Evolutionary conservation across 2,113 vertebrate species (phyloP).

Genomic region (Apistogramma diplotaenia): DNA sequence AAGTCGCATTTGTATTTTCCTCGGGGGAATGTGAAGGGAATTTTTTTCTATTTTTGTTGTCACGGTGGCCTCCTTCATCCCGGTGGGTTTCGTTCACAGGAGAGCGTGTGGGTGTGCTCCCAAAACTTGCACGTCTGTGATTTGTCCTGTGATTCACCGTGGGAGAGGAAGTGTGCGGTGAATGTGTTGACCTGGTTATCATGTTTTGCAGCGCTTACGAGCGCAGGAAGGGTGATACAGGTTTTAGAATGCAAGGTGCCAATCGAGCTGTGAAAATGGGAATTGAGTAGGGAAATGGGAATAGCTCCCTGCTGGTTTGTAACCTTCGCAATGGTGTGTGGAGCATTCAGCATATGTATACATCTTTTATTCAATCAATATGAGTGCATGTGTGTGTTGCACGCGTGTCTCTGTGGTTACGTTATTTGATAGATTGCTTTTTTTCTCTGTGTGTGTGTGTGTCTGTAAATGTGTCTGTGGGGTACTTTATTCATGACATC

Average conservation of each 20-base stretch:
- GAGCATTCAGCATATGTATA: constrained; percentile 50
- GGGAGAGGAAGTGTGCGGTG: constrained; percentile 11
- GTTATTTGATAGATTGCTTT: constrained; percentile 29
- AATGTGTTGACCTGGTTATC: constrained; percentile 65
- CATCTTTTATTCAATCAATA: constrained; percentile 61
- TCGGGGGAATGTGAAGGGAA: background rate
- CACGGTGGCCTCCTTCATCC: background rate
- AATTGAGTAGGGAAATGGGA: constrained; percentile 79
- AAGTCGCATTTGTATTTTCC: background rate
- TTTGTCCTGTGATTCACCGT: background rate
- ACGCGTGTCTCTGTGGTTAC: constrained; percentile 12
- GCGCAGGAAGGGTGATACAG: constrained; percentile 35
- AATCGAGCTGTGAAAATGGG: constrained; percentile 76
- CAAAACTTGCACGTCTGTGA: background rate
- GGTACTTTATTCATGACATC: constrained; percentile 46
- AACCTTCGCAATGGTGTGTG: constrained; percentile 58
- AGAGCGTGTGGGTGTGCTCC: background rate
- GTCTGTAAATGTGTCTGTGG: constrained; percentile 36
- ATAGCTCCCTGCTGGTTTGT: constrained; percentile 60
- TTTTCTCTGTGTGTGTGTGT: constrained; percentile 18
- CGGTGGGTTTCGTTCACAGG: background rate
- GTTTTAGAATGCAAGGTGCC: constrained; percentile 67
- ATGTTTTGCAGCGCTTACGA: constrained; percentile 23
- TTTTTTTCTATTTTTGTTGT: background rate
- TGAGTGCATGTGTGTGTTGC: background rate